Evolutionary conservation across 2,888 invertebrate species (phyloP), one percentile per base, ranked within the genome.

Genomic region (Drosophila algonquin): DNA sequence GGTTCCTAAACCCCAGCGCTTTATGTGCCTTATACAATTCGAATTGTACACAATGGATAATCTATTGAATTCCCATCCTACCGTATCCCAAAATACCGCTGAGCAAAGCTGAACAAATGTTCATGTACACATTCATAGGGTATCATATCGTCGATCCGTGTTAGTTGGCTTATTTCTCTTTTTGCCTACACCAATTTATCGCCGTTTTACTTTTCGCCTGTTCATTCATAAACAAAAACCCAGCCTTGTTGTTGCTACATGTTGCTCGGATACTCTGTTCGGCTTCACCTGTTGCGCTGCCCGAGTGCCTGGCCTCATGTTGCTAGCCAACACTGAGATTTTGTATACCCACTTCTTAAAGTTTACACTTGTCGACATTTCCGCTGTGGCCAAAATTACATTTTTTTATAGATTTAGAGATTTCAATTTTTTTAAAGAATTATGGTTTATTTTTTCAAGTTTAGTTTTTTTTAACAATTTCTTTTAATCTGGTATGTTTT

Each of bases 141-240:
- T 56, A 68, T 63, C 14, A 2, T 3, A 1, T 10, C 3, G 9
- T 30, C 58, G 58, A 32, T 12, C 6, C 44, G 9, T 0, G 18
- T 6, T 1, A 21, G 12, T 14, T 69, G 44, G 45, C 59, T 32
- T 32, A 54, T 48, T 45, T 74, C 51, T 65, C 61, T 58, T 68
- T 61, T 74, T 76, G 65, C 35, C 35, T 64, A 74, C 87, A 78
- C 73, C 70, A 70, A 61, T 82, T 87, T 82, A 82, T 87, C 82
- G 77, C 46, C 58, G 32, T 59, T 73, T 87, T 74, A 68, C 82
- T 74, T 82, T 77, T 83, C 77, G 75, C 71, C 68, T 81, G 21
- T 87, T 81, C 85, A 87, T 83, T 83, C 87, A 87, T 83, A 83
- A 83, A 83, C 82, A 87, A 87, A 82, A 82, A 77, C 68, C 48